Conservation (phyloP, 2,113 vertebrate species). For the Oryzias melastigma region DNA sequence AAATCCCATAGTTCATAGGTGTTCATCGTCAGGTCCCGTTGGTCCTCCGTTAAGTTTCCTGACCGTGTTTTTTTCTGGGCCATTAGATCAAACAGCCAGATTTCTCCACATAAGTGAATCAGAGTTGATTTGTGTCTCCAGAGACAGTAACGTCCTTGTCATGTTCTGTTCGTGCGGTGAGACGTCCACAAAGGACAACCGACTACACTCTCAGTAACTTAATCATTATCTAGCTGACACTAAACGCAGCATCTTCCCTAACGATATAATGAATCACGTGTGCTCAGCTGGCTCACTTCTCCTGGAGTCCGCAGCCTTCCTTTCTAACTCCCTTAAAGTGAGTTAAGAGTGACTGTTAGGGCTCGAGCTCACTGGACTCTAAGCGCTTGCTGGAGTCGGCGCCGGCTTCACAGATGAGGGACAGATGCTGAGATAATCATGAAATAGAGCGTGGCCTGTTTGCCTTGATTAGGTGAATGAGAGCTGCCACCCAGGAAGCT, state of each 20-base stretch:
- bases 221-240: slow-evolving; percentile 51
- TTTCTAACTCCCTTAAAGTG: slow-evolving; percentile 47
- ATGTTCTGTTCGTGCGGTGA: too few species aligned
- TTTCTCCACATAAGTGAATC: too few species aligned
- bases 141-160: too few species aligned
- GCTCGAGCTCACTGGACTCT: slow-evolving; percentile 23
- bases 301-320: slow-evolving; percentile 26
- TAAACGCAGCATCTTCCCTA: slow-evolving; percentile 38
- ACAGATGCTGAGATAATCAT: slow-evolving; percentile 70
- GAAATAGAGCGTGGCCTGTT: slow-evolving; percentile 71
- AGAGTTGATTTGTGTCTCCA: too few species aligned
- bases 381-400: slow-evolving; percentile 24
- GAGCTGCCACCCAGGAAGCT: slow-evolving; percentile 53
- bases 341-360: slow-evolving; percentile 46
- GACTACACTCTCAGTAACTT: slow-evolving; percentile 46
- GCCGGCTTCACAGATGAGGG: slow-evolving; percentile 46
- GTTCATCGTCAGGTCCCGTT: too few species aligned
- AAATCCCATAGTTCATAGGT: too few species aligned
- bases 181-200: slow-evolving; percentile 15
- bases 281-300: slow-evolving; percentile 18
- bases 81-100: too few species aligned
- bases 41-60: too few species aligned
- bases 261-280: slow-evolving; percentile 44
- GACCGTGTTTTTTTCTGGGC: too few species aligned
- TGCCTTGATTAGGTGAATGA: slow-evolving; percentile 68